phyloP scores from a whole-genome alignment of 1,140 invertebrate genomes.

The Sarcophaga bullata region DNA sequence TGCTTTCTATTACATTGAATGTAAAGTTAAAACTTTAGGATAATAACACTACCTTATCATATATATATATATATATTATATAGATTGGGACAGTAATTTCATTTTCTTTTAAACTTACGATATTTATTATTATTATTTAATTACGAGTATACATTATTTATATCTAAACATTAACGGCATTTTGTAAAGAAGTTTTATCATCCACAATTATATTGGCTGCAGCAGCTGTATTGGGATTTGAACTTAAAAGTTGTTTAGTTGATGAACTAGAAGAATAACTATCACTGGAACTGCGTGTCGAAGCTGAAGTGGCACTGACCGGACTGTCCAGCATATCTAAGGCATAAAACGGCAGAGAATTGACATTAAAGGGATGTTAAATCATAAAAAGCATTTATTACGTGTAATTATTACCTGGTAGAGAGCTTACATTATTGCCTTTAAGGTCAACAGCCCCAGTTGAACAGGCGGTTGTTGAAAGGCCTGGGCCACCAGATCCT shows the following conservation, averaged over 20 bases:
- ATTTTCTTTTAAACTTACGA: not conserved
- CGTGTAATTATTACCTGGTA: slow-evolving; percentile 54
- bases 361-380: not conserved
- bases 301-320: slow-evolving; percentile 69
- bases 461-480: slow-evolving; percentile 51
- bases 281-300: slow-evolving; percentile 77
- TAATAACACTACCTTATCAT: not conserved
- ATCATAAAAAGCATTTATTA: not conserved
- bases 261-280: slow-evolving; percentile 80
- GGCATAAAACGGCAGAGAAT: not conserved
- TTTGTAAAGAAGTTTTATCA: slow-evolving; percentile 61
- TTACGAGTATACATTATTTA: slow-evolving; percentile 13
- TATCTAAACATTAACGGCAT: slow-evolving; percentile 61
- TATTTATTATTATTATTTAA: not conserved
- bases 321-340: slow-evolving; percentile 71
- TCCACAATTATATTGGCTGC: slow-evolving; percentile 63
- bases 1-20: slow-evolving; percentile 4
- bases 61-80: too few species aligned
- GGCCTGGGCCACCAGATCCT: slow-evolving; percentile 47
- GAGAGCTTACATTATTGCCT: slow-evolving; percentile 56
- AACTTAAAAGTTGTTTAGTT: slow-evolving; percentile 73
- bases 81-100: not conserved
- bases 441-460: slow-evolving; percentile 40
- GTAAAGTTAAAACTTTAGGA: not conserved
- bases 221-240: slow-evolving; percentile 59